Percentiles rank a stretch among this genome's conserved stretches.
phyloP scores from a whole-genome alignment of 2,113 vertebrate genomes.

The Baryphthengus martii region DNA sequence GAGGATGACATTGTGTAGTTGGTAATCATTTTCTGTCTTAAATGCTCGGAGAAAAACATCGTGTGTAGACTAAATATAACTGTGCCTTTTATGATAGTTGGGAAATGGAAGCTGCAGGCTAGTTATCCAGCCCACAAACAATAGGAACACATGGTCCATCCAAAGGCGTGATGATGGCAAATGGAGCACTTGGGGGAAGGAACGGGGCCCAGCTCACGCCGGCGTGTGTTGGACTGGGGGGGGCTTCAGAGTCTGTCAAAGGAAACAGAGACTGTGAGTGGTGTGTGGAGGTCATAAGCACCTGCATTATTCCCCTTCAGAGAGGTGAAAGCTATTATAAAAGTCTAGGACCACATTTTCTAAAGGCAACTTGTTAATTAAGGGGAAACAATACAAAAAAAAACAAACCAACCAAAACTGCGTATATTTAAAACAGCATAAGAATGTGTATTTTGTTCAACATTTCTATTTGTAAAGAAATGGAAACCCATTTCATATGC shows the following conservation, averaged over 20 bases:
- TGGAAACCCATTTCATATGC: neutral
- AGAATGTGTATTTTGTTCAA: constrained; percentile 37
- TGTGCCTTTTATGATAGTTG: neutral
- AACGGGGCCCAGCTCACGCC: neutral
- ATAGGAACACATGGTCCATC: neutral
- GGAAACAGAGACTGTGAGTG: accelerated
- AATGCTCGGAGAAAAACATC: neutral
- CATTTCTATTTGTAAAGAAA: constrained; percentile 48
- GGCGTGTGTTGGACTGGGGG: accelerated
- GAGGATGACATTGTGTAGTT: neutral
- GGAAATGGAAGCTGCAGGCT: constrained; percentile 4
- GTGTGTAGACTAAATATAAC: constrained; percentile 20
- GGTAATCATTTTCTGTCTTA: neutral
- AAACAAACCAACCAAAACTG: neutral
- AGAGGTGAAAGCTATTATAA: neutral
- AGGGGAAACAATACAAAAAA: neutral
- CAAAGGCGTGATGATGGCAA: neutral
- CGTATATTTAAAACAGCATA: neutral
- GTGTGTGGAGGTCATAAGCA: neutral
- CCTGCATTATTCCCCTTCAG: neutral
- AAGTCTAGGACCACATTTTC: neutral
- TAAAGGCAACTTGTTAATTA: constrained; percentile 13
- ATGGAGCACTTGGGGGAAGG: neutral
- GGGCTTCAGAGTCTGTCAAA: neutral
- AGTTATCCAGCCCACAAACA: neutral